phyloP scores from a whole-genome alignment of 2,888 invertebrate species.

The Octodonta nipae region DNA sequence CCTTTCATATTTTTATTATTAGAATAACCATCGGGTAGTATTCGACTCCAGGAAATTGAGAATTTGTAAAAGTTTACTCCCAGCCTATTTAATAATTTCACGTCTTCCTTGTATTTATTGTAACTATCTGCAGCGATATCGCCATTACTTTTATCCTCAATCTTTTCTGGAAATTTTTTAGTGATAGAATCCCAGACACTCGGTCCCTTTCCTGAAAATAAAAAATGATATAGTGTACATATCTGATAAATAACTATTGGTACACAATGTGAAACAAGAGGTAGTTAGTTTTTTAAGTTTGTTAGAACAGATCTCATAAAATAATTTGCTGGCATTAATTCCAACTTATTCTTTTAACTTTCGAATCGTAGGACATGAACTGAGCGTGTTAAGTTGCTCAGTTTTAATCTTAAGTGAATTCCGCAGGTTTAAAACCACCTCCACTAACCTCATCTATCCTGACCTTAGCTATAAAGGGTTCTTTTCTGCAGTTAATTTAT shows the following conservation, averaged over 20 bases:
- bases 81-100: slow-evolving; percentile 46
- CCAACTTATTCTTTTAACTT: too few relatives aligned
- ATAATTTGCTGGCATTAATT: neutral
- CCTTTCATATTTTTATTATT: slow-evolving; percentile 55
- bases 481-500: too few relatives aligned
- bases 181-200: slow-evolving; percentile 47
- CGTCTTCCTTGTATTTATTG: slow-evolving; percentile 50
- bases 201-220: slow-evolving; percentile 44
- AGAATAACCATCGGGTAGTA: slow-evolving; percentile 55
- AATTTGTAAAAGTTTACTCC: slow-evolving; percentile 57
- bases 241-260: neutral
- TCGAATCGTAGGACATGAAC: too few relatives aligned
- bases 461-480: too few relatives aligned
- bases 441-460: too few relatives aligned
- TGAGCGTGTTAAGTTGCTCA: too few relatives aligned
- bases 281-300: neutral
- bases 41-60: slow-evolving; percentile 62
- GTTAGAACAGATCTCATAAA: neutral
- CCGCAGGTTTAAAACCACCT: too few relatives aligned
- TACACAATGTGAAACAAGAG: neutral
- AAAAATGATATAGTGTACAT: slow-evolving; percentile 5
- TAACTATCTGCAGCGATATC: slow-evolving; percentile 59
- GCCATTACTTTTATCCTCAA: slow-evolving; percentile 44
- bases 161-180: slow-evolving; percentile 38
- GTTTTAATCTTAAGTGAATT: too few relatives aligned